phyloP scores from a whole-genome alignment of 92 coral and sea anemone species.

The Scolanthus callimorphus region DNA sequence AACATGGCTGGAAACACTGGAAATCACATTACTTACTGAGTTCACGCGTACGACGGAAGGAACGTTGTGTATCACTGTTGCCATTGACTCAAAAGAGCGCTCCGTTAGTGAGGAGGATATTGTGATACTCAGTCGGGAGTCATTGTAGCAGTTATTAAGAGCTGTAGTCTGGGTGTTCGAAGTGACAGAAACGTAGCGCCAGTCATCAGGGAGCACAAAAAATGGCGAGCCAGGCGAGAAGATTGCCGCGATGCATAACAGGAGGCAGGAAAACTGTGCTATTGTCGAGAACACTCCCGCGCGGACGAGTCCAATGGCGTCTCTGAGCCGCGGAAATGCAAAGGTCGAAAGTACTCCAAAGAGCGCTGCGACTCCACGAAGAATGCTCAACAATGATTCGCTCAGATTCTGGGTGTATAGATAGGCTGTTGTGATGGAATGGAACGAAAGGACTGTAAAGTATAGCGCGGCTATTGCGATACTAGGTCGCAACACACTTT shows the following conservation, averaged over 20 bases:
- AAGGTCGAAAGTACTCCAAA: constrained; percentile 88
- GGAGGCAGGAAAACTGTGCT: constrained; percentile 75
- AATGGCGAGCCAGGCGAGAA: constrained; percentile 97
- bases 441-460: constrained; percentile 87
- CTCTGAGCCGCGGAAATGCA: constrained; percentile 64
- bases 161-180: not conserved
- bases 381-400: constrained; percentile 66
- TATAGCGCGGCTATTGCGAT: constrained; percentile 74
- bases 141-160: too few species aligned
- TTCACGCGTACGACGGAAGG: too few species aligned
- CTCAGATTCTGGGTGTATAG: constrained; percentile 83
- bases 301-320: constrained; percentile 73
- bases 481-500: constrained; percentile 85
- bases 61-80: not conserved
- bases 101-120: too few species aligned
- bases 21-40: too few species aligned
- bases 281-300: constrained; percentile 86
- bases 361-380: constrained; percentile 86
- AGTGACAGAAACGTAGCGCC: constrained; percentile 1
- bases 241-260: constrained; percentile 73
- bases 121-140: not conserved
- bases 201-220: constrained; percentile 49
- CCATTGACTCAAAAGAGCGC: too few species aligned
- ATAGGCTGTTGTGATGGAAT: constrained; percentile 82
- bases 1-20: too few species aligned